These are phyloP conservation scores for Sminthurides aquaticus DNA, from an alignment of 2,888 invertebrate genomes.

Conservation along the genomic window DNA sequence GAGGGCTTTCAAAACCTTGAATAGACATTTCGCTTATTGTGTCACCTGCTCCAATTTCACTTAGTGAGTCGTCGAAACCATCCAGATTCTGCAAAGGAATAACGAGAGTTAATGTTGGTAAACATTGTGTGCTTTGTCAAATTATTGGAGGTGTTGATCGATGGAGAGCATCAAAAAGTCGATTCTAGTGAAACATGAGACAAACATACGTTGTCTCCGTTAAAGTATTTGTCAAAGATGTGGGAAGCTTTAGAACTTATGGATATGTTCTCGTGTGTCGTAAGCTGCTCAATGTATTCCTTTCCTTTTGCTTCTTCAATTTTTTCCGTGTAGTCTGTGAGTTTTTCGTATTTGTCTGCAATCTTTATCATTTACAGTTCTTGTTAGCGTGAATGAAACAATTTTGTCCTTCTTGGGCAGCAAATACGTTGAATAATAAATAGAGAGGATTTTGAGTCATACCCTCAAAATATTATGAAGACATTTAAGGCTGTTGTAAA, in stretches of 20 bases:
- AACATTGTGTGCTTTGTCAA: too few relatives aligned
- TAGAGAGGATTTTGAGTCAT: not conserved
- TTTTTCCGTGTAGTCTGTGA: conserved; percentile 8
- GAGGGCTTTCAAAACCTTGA: too few relatives aligned
- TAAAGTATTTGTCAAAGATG: conserved; percentile 21
- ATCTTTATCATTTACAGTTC: conserved; percentile 2
- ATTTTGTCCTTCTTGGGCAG: too few relatives aligned
- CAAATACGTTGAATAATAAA: too few relatives aligned
- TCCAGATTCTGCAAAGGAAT: too few relatives aligned
- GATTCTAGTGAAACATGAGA: too few relatives aligned
- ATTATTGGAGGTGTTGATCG: too few relatives aligned
- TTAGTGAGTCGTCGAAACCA: too few relatives aligned
- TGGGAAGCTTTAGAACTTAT: conserved; percentile 14
- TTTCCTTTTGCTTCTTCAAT: conserved; percentile 17
- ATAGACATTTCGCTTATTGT: conserved; percentile 4
- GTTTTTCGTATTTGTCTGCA: conserved; percentile 11
- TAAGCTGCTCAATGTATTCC: conserved; percentile 12
- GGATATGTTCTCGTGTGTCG: conserved; percentile 9
- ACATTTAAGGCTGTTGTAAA: conserved; percentile 15
- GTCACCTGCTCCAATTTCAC: conserved; percentile 12
- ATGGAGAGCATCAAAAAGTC: too few relatives aligned
- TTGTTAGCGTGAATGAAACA: not conserved
- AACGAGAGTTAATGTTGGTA: too few relatives aligned
- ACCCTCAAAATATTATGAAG: conserved; percentile 18
- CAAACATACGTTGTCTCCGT: conserved; percentile 11